Conservation (phyloP, 2,797 vertebrate species). For the Odontamblyopus lacepedii region DNA sequence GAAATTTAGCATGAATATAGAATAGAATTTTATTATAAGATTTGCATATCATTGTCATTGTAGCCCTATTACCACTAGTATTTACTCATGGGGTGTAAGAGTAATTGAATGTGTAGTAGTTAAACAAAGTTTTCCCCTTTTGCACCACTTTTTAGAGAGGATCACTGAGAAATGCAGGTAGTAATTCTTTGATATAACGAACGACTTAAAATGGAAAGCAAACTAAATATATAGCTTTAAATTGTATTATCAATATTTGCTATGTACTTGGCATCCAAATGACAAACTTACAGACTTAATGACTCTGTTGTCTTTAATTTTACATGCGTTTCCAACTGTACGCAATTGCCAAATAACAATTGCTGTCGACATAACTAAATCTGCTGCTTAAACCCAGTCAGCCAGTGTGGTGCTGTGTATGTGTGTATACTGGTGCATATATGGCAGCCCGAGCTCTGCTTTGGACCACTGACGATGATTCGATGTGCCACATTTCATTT, state of each 20-base stretch:
- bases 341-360: not conserved
- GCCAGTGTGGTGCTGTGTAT: conserved; percentile 16
- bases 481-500: conserved; percentile 67
- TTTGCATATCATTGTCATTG: too few species aligned
- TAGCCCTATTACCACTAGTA: too few species aligned
- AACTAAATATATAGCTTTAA: not conserved
- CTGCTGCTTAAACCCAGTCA: conserved; percentile 20
- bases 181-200: too few species aligned
- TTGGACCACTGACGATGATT: conserved; percentile 52
- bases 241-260: not conserved
- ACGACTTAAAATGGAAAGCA: too few species aligned
- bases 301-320: not conserved
- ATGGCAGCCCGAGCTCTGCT: conserved; percentile 5
- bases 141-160: too few species aligned
- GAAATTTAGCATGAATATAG: too few species aligned
- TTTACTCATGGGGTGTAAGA: too few species aligned
- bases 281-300: not conserved
- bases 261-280: not conserved
- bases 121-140: too few species aligned
- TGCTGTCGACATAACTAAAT: conserved; percentile 23
- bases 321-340: not conserved
- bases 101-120: too few species aligned
- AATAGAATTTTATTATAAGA: too few species aligned
- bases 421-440: conserved; percentile 9
- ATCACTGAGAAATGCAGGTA: too few species aligned